Evolutionary conservation across 2,888 invertebrate species (phyloP).

Genomic region (Microchrysa polita): DNA sequence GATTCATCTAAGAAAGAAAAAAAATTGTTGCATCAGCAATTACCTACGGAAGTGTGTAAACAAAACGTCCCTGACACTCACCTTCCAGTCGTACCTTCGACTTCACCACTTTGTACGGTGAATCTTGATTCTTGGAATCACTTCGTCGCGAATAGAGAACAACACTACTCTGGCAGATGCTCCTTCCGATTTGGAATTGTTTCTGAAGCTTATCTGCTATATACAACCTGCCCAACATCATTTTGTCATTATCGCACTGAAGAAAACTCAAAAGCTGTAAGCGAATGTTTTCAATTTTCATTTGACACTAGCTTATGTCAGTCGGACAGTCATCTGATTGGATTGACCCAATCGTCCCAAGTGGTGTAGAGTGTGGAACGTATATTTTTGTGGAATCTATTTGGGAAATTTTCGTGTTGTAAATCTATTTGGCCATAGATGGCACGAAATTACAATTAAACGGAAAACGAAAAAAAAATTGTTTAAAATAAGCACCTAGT

Average conservation of each 20-base stretch:
- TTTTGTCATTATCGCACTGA: conserved; percentile 43
- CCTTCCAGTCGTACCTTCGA: conserved; percentile 57
- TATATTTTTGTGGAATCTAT: too few relatives aligned
- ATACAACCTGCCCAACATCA: conserved; percentile 34
- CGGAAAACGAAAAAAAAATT: too few relatives aligned
- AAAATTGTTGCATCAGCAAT: conserved; percentile 50
- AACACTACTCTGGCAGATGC: conserved; percentile 17
- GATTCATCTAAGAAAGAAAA: conserved; percentile 54
- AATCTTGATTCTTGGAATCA: conserved; percentile 56
- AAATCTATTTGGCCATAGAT: background rate
- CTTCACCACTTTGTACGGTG: conserved; percentile 56
- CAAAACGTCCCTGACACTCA: conserved; percentile 41
- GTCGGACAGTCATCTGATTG: background rate
- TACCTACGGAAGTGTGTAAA: background rate
- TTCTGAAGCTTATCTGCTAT: conserved; percentile 13
- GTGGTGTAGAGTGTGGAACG: too few relatives aligned
- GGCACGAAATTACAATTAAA: background rate
- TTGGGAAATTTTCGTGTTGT: too few relatives aligned
- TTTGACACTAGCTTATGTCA: background rate
- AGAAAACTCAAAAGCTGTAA: background rate
- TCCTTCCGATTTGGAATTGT: conserved; percentile 5
- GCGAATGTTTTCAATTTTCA: conserved; percentile 29
- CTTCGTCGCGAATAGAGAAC: conserved; percentile 56
- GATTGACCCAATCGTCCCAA: conserved; percentile 28
- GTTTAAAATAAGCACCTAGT: too few relatives aligned